A percentile compares a stretch with the other conserved stretches of the same genome.
Evolutionary conservation across 2,113 vertebrate genomes (phyloP).

Genomic region (Corythaixoides concolor): DNA sequence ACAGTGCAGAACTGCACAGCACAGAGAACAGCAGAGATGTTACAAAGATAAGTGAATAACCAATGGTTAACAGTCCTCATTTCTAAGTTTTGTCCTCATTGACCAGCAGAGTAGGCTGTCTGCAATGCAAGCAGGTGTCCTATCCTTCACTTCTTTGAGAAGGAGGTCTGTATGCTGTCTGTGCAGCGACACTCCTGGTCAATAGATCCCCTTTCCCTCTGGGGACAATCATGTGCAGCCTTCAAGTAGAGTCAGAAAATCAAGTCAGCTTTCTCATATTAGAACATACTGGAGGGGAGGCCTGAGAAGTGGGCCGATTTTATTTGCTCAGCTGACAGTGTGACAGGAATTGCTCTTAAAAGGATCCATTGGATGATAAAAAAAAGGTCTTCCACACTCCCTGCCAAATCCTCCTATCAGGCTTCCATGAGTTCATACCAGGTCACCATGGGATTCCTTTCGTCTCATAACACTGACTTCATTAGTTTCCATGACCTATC

Average conservation of each 20-base stretch:
- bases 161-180: neutral
- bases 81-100: neutral
- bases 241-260: neutral
- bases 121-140: neutral
- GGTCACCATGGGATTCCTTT: conserved; percentile 52
- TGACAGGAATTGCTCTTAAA: conserved; percentile 15
- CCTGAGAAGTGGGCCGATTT: conserved; percentile 1
- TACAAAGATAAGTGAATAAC: neutral
- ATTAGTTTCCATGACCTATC: conserved; percentile 59
- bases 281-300: neutral
- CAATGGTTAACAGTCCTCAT: neutral
- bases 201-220: neutral
- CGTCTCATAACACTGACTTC: conserved; percentile 53
- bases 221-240: neutral
- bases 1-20: neutral
- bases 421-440: conserved; percentile 40
- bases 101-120: neutral
- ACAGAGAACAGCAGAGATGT: neutral
- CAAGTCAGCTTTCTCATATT: neutral
- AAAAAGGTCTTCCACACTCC: conserved; percentile 18
- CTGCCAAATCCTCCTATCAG: conserved; percentile 50
- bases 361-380: conserved; percentile 23
- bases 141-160: neutral
- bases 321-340: conserved; percentile 5
- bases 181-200: neutral